Percentiles rank a stretch among this genome's conserved stretches.
phyloP scores from a whole-genome alignment of 1,140 invertebrate genomes.

The Dryas iulia region DNA sequence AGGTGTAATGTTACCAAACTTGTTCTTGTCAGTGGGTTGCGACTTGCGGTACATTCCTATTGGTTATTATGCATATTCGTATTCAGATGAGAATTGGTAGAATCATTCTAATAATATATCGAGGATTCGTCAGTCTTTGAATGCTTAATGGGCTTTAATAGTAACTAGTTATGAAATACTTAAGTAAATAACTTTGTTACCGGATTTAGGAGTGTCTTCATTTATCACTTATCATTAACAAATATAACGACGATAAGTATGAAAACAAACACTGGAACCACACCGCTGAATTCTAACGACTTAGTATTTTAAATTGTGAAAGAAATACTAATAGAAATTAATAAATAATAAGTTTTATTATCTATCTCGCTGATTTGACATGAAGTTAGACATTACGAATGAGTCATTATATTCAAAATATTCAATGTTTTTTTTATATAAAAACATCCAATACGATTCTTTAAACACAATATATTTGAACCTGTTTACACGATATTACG shows the following conservation, averaged over 20 bases:
- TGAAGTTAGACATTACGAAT: no score
- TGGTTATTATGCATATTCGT: slow-evolving; percentile 25
- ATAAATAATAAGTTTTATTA: no score
- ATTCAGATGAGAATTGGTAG: slow-evolving; percentile 14
- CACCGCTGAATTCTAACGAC: not conserved
- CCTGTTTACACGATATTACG: not conserved
- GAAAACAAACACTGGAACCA: not conserved
- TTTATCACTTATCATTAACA: slow-evolving; percentile 19
- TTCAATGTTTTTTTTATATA: no score
- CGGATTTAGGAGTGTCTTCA: slow-evolving; percentile 35
- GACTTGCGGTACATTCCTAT: slow-evolving; percentile 34
- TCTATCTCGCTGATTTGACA: no score
- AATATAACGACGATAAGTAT: slow-evolving; percentile 12
- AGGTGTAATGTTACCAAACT: slow-evolving; percentile 40
- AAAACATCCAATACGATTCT: no score
- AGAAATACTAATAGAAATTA: no score
- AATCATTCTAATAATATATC: not conserved
- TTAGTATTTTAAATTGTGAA: no score
- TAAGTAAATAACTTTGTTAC: slow-evolving; percentile 24
- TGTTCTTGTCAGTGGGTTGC: slow-evolving; percentile 30
- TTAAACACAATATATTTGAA: not conserved
- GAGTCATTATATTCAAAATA: no score
- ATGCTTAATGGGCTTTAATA: not conserved
- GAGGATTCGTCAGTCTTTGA: not conserved
- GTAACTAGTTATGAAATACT: not conserved